phyloP scores from a whole-genome alignment of 1,140 invertebrate species.

The Oryctes rhinoceros region DNA sequence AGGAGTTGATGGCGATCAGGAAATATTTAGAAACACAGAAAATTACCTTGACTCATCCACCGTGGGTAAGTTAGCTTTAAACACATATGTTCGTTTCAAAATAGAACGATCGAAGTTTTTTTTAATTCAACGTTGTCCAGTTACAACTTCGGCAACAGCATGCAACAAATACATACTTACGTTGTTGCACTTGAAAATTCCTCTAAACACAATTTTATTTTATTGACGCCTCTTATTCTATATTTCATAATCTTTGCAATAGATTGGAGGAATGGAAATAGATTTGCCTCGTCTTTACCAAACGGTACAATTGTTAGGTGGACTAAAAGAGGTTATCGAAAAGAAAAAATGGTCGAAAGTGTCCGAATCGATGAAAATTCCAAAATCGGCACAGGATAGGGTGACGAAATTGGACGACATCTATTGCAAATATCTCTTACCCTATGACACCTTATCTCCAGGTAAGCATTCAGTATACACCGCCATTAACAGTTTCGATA shows the following conservation, averaged over 20 bases:
- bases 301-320: conserved; percentile 85
- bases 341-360: conserved; percentile 91
- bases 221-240: neutral
- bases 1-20: conserved; percentile 86
- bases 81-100: neutral
- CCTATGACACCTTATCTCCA: conserved; percentile 86
- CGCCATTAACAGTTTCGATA: neutral
- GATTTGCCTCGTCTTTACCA: conserved; percentile 88
- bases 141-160: too few relatives aligned
- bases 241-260: neutral
- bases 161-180: too few relatives aligned
- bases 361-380: conserved; percentile 87
- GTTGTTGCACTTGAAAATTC: too few relatives aligned
- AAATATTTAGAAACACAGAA: conserved; percentile 83
- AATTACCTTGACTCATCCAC: conserved; percentile 77
- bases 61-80: conserved; percentile 68
- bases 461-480: conserved; percentile 59
- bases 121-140: too few relatives aligned
- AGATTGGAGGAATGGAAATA: conserved; percentile 90
- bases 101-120: too few relatives aligned
- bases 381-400: conserved; percentile 83
- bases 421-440: conserved; percentile 92
- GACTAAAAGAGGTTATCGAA: conserved; percentile 88
- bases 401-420: conserved; percentile 88
- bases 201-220: too few relatives aligned